Conservation (phyloP, 2,797 vertebrate genomes). For the Amniataba percoides region DNA sequence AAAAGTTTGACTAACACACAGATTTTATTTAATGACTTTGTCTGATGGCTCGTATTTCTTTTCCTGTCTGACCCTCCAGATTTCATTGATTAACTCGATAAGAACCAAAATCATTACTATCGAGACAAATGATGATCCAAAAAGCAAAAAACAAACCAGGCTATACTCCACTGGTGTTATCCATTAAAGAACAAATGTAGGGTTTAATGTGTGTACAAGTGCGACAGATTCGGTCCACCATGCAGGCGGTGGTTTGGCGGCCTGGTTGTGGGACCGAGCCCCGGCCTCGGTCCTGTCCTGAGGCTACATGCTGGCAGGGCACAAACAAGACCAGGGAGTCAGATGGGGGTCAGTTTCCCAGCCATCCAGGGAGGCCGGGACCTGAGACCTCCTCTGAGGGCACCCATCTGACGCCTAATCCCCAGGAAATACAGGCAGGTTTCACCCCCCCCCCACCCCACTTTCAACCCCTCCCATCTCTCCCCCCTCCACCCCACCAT, state of each 20-base stretch:
- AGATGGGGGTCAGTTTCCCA: conserved; percentile 87
- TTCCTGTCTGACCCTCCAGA: not conserved
- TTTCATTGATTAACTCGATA: not conserved
- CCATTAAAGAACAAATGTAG: not conserved
- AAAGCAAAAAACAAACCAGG: not conserved
- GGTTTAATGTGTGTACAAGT: not conserved
- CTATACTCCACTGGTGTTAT: not conserved
- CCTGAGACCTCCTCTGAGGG: conserved; percentile 84
- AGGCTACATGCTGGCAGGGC: conserved; percentile 64
- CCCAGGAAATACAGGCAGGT: conserved; percentile 87
- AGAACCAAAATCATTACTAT: not conserved
- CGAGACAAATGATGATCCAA: not conserved
- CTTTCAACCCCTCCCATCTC: conserved; percentile 28
- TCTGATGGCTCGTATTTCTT: not conserved
- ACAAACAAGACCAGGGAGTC: conserved; percentile 72
- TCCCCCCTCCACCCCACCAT: conserved; percentile 44
- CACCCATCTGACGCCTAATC: conserved; percentile 85
- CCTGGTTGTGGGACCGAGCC: conserved; percentile 13
- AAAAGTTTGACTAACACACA: not conserved
- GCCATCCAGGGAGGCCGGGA: conserved; percentile 79
- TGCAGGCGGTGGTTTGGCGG: not conserved
- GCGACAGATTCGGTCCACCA: not conserved
- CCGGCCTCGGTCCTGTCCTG: conserved; percentile 46
- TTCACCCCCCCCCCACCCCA: conserved; percentile 38
- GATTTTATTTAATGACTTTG: not conserved